Conservation (phyloP, 2,797 vertebrate species). For the Caiman crocodilus region DNA sequence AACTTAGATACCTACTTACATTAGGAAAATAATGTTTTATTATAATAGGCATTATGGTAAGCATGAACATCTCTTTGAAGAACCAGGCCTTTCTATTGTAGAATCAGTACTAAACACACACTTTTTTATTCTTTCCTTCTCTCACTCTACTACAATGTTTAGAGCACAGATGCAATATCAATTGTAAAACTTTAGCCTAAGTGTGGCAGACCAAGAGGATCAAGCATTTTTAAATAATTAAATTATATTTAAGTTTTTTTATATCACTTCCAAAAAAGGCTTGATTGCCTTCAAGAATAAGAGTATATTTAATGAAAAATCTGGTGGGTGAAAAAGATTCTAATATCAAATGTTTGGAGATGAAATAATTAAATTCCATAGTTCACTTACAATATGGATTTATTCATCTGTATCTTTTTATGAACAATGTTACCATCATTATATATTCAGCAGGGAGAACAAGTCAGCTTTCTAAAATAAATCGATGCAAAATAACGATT, state of each 20-base stretch:
- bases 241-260: fast-evolving
- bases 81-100: not conserved
- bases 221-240: not conserved
- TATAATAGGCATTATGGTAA: not conserved
- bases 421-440: no score
- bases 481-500: fast-evolving
- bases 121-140: not conserved
- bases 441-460: fast-evolving
- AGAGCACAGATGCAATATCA: not conserved
- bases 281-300: not conserved
- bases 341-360: not conserved
- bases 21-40: not conserved
- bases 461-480: not conserved
- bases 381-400: not conserved
- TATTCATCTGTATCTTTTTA: not conserved
- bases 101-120: not conserved
- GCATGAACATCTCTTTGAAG: not conserved
- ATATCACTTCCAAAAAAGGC: not conserved
- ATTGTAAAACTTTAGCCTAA: not conserved
- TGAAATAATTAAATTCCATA: not conserved
- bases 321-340: not conserved
- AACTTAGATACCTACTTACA: not conserved
- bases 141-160: not conserved
- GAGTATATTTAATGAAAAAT: not conserved
- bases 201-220: fast-evolving